Evolutionary conservation across 2,113 vertebrate genomes (phyloP).

Genomic region (Galbula dea): DNA sequence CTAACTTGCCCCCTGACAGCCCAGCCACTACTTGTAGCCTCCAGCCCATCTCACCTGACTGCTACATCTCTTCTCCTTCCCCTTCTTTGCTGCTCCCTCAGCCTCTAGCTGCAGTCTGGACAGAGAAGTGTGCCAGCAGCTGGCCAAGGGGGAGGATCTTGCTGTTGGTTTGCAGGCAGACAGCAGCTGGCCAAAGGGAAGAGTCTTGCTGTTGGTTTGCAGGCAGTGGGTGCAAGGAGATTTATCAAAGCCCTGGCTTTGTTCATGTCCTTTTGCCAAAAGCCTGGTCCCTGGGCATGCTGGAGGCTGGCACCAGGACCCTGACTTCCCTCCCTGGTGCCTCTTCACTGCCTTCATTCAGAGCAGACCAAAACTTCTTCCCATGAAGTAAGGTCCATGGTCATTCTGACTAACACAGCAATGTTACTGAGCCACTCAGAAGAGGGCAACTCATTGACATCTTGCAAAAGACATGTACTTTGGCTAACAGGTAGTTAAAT

Average conservation of each 20-base stretch:
- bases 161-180: no score
- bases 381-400: background rate
- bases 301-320: background rate
- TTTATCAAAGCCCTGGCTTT: background rate
- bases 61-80: background rate
- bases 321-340: background rate
- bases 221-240: no score
- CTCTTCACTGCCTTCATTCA: background rate
- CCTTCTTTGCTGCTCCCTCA: background rate
- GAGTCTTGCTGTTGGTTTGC: background rate
- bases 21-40: background rate
- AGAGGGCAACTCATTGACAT: background rate
- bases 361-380: background rate
- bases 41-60: background rate
- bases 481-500: background rate
- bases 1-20: background rate
- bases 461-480: background rate
- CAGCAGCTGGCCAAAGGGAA: fast-evolving
- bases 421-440: background rate
- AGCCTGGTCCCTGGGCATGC: background rate
- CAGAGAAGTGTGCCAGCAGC: fast-evolving
- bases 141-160: no score
- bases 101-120: background rate
- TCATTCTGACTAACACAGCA: background rate
- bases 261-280: background rate